Evolutionary conservation across 2,113 vertebrate genomes (phyloP).

Genomic region (Centropristis striata): DNA sequence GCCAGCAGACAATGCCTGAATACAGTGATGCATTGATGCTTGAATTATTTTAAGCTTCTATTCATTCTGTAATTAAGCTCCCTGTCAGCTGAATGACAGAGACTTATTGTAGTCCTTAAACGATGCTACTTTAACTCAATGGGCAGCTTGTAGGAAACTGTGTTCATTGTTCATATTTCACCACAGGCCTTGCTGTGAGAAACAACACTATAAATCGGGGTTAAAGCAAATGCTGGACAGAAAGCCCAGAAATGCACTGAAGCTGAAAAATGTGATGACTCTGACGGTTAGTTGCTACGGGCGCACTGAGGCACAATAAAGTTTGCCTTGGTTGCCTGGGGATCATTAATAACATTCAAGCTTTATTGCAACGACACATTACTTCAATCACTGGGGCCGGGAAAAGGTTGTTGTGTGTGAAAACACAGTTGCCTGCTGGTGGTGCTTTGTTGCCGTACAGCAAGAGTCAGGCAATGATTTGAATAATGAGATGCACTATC

Average conservation of each 20-base stretch:
- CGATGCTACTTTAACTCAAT: constrained; percentile 26
- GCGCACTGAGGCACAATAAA: constrained; percentile 17
- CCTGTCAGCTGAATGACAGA: constrained; percentile 32
- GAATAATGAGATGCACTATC: constrained; percentile 53
- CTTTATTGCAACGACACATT: constrained; percentile 13
- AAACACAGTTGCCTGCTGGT: constrained; percentile 53
- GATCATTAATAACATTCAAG: constrained; percentile 30
- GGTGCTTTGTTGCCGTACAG: constrained; percentile 21
- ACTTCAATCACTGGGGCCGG: not conserved
- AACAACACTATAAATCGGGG: constrained; percentile 43
- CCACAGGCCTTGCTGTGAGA: constrained; percentile 17
- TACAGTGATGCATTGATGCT: not conserved
- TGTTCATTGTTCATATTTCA: constrained; percentile 26
- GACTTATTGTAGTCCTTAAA: constrained; percentile 12
- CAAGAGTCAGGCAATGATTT: constrained; percentile 43
- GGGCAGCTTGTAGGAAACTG: constrained; percentile 13
- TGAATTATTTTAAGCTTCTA: constrained; percentile 13
- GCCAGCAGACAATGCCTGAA: not conserved
- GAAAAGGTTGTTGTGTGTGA: constrained; percentile 13
- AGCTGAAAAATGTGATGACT: constrained; percentile 57
- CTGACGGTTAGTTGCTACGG: constrained; percentile 6
- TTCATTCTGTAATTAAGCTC: constrained; percentile 55
- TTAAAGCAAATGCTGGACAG: constrained; percentile 52
- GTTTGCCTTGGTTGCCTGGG: constrained; percentile 11
- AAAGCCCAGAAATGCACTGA: constrained; percentile 46